Percentiles rank a stretch among this genome's conserved stretches.
Conservation (phyloP, 2,888 invertebrate species). For the Drosophila aldrichi region DNA sequence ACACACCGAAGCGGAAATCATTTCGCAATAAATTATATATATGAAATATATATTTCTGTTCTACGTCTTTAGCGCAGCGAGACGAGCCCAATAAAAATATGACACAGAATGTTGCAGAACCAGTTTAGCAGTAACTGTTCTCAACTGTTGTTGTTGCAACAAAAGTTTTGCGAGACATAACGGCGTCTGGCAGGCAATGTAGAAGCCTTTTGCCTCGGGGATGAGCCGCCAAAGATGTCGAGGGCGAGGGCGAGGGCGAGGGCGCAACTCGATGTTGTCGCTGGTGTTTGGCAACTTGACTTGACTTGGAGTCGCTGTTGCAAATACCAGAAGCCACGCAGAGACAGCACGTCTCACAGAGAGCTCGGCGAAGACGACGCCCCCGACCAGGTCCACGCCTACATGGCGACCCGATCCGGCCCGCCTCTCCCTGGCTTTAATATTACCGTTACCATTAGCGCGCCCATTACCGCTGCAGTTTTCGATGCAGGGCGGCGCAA, state of each 20-base stretch:
- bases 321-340: slow-evolving; percentile 27
- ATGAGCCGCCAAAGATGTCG: slow-evolving; percentile 54
- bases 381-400: slow-evolving; percentile 16
- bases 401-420: slow-evolving; percentile 1
- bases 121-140: slow-evolving; percentile 44
- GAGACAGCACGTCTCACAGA: slow-evolving; percentile 7
- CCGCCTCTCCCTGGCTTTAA: slow-evolving; percentile 4
- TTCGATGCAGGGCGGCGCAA: slow-evolving; percentile 13
- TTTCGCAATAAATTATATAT: slow-evolving; percentile 76
- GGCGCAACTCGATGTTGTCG: slow-evolving; percentile 15
- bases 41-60: slow-evolving; percentile 49
- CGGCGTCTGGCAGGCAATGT: slow-evolving; percentile 64
- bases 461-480: slow-evolving; percentile 34
- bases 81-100: slow-evolving; percentile 47
- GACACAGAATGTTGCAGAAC: slow-evolving; percentile 63
- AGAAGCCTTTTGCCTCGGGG: slow-evolving; percentile 35
- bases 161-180: slow-evolving; percentile 71
- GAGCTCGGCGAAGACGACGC: slow-evolving; percentile 4
- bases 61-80: slow-evolving; percentile 23
- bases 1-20: slow-evolving; percentile 64
- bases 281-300: slow-evolving; percentile 25
- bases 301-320: slow-evolving; percentile 22
- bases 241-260: neutral
- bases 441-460: slow-evolving; percentile 41
- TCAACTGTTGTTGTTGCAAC: slow-evolving; percentile 20